phyloP scores from a whole-genome alignment of 2,888 invertebrate genomes.

The Amblyteles armatorius region DNA sequence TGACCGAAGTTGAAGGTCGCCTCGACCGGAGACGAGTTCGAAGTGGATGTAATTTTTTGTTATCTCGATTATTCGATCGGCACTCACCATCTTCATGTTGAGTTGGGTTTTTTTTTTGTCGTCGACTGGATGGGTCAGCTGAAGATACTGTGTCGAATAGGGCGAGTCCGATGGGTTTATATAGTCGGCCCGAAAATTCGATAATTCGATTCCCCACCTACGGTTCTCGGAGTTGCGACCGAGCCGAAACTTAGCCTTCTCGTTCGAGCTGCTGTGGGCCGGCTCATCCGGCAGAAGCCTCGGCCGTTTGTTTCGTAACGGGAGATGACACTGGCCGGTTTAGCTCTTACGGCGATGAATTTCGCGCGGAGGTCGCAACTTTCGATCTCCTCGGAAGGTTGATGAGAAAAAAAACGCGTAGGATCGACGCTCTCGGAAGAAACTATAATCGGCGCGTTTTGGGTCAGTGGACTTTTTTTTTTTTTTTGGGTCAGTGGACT shows the following conservation, averaged over 20 bases:
- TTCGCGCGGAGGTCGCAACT: conserved; percentile 36
- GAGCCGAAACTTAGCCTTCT: conserved; percentile 30
- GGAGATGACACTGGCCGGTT: conserved; percentile 10
- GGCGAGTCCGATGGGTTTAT: conserved; percentile 45
- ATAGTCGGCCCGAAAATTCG: conserved; percentile 55
- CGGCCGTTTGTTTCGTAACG: conserved; percentile 14
- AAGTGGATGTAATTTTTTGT: neutral
- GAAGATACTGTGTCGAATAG: conserved; percentile 58
- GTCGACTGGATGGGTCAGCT: conserved; percentile 58
- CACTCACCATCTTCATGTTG: conserved; percentile 73
- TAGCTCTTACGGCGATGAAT: neutral
- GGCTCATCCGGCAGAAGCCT: conserved; percentile 37
- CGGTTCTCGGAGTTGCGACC: conserved; percentile 6
- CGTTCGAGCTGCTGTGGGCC: neutral
- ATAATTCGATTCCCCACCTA: conserved; percentile 58
- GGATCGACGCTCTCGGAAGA: no score
- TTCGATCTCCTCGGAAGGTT: conserved; percentile 22
- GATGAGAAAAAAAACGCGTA: neutral
- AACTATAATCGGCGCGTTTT: no score
- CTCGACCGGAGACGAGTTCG: neutral
- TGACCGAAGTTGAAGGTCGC: neutral
- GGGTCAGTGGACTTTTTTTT: no score
- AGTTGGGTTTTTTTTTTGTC: conserved; percentile 25
- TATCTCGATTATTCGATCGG: conserved; percentile 9
- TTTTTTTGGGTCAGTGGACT: neutral